Percentiles rank a stretch among this genome's conserved stretches.
Evolutionary conservation across 2,888 invertebrate genomes (phyloP).

Genomic region (Oxytorus armatus): DNA sequence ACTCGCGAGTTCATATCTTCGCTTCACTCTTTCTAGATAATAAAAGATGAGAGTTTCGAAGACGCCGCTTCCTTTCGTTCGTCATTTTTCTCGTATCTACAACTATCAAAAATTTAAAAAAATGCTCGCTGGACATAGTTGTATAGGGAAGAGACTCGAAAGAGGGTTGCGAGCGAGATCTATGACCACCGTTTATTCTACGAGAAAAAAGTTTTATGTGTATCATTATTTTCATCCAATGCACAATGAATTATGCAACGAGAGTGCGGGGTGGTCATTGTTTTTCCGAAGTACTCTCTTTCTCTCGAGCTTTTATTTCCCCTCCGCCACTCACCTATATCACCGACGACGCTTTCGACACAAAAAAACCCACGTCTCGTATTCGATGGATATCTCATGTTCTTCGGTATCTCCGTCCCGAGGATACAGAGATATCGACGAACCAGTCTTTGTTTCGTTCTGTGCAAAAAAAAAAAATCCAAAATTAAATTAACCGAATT

Average conservation of each 20-base stretch:
- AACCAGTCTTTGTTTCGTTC: no score
- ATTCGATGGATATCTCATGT: not conserved
- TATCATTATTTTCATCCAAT: constrained; percentile 78
- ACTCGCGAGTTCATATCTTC: no score
- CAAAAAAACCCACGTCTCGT: not conserved
- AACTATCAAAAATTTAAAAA: constrained; percentile 22
- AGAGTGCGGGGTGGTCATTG: constrained; percentile 15
- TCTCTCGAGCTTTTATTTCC: constrained; percentile 33
- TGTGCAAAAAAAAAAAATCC: no score
- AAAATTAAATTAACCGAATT: no score
- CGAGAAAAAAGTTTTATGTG: constrained; percentile 69
- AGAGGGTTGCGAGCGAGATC: constrained; percentile 41
- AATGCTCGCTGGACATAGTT: constrained; percentile 37
- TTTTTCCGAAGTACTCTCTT: constrained; percentile 53
- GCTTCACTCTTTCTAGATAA: no score
- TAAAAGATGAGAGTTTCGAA: not conserved
- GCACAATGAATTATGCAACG: constrained; percentile 76
- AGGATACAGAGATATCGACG: not conserved
- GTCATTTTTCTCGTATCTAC: constrained; percentile 21
- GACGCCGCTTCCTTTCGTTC: constrained; percentile 20
- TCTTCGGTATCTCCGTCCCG: not conserved
- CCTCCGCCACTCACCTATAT: constrained; percentile 13
- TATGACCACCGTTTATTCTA: constrained; percentile 47
- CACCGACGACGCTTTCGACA: not conserved
- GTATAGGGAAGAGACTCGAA: constrained; percentile 1